These are phyloP conservation scores for Hippocampus comes DNA, from an alignment of 2,113 vertebrate genomes.

Conservation along the genomic window DNA sequence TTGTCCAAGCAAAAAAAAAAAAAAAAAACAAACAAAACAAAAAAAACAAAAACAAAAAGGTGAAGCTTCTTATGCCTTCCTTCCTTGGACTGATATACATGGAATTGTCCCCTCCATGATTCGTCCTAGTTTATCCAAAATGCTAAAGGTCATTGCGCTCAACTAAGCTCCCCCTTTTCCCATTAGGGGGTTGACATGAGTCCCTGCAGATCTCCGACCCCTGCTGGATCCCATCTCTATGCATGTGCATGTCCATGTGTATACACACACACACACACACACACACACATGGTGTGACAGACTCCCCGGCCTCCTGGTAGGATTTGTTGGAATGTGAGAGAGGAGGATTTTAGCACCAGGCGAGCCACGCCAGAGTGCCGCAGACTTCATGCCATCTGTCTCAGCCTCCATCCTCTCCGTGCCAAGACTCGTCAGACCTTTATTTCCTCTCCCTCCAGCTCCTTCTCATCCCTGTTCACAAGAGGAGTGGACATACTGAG, in stretches of 20 bases:
- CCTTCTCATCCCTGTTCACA: constrained; percentile 78
- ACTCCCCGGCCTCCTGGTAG: constrained; percentile 79
- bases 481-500: constrained; percentile 70
- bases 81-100: constrained; percentile 48
- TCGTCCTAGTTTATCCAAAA: constrained; percentile 55
- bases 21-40: too few species aligned
- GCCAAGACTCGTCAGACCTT: constrained; percentile 79
- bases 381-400: constrained; percentile 84
- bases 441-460: constrained; percentile 69
- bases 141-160: constrained; percentile 48
- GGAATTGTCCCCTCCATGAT: constrained; percentile 49
- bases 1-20: constrained; percentile 10
- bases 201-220: constrained; percentile 30
- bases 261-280: constrained; percentile 36
- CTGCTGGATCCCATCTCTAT: constrained; percentile 38
- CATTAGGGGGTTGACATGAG: constrained; percentile 28
- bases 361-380: constrained; percentile 75
- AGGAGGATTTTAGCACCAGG: constrained; percentile 82
- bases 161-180: constrained; percentile 25
- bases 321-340: constrained; percentile 83
- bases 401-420: constrained; percentile 73
- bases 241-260: constrained; percentile 20
- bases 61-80: constrained; percentile 63
- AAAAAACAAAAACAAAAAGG: constrained; percentile 41
- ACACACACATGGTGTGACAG: constrained; percentile 65